Conservation (phyloP, 2,888 invertebrate species). For the Cyaniris semiargus region DNA sequence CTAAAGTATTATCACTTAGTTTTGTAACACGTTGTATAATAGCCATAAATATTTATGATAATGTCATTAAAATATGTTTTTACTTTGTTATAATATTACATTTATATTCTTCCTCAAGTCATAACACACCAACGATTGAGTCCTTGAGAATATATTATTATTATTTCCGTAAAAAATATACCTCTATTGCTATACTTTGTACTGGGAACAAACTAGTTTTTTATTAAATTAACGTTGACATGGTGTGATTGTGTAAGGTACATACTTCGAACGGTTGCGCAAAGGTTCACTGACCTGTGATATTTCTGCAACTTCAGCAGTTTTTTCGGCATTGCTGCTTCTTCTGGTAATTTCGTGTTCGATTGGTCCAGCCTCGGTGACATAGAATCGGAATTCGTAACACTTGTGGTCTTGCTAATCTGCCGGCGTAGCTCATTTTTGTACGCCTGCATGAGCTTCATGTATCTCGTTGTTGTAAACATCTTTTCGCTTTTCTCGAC, state of each 20-base stretch:
- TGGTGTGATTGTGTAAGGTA: slow-evolving; percentile 25
- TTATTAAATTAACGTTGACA: slow-evolving; percentile 10
- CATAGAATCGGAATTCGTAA: slow-evolving; percentile 82
- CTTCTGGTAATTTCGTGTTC: slow-evolving; percentile 61
- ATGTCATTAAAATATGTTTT: background rate
- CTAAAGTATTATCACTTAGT: no score
- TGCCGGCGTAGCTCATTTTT: slow-evolving; percentile 72
- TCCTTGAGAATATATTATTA: slow-evolving; percentile 5
- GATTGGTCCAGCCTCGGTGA: slow-evolving; percentile 72
- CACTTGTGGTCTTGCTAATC: slow-evolving; percentile 82
- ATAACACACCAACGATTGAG: background rate
- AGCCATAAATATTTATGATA: background rate
- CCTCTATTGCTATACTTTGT: background rate
- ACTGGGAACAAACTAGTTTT: background rate
- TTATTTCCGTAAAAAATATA: background rate
- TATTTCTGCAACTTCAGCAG: slow-evolving; percentile 78
- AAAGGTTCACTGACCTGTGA: slow-evolving; percentile 78
- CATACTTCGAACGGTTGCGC: slow-evolving; percentile 27
- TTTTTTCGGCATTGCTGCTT: slow-evolving; percentile 66
- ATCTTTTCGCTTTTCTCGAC: slow-evolving; percentile 49
- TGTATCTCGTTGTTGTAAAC: slow-evolving; percentile 68
- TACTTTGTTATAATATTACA: background rate
- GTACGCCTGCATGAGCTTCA: slow-evolving; percentile 65
- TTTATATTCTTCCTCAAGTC: background rate
- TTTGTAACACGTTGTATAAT: no score